Base-by-base conservation (phyloP, 1,140 invertebrate species). In the Anoplophora glabripennis region DNA sequence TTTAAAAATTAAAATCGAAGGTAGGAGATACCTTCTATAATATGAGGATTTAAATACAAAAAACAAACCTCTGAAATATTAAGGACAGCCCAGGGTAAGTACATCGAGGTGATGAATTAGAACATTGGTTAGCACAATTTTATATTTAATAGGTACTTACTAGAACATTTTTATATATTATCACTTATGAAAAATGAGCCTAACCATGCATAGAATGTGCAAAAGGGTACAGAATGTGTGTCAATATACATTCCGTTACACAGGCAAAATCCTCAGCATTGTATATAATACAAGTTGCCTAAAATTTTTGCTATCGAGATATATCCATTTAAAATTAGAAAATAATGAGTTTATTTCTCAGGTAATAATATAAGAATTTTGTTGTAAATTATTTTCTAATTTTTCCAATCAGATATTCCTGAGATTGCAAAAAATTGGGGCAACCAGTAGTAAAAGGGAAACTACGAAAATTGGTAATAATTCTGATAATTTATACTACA, bases 171-270 rank as follows among this genome's bases (percentile, higher is more conserved):
- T n/a, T n/a, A n/a, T n/a, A n/a, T n/a, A n/a, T n/a, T n/a, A n/a
- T n/a, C n/a, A n/a, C n/a, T n/a, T n/a, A n/a, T n/a, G n/a, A n/a
- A n/a, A n/a, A 45, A 35, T 58, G 54, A 57, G 42, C 66, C 66
- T 68, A 73, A 65, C 68, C 72, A 73, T 73, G 72, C 72, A 70
- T 66, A 64, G 68, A 68, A 68, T 73, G 73, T 75, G 73, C 72
- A 75, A 63, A 65, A 72, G 69, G 73, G 65, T 67, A 68, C 68
- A 71, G 68, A 69, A 69, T 73, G 70, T 73, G 72, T 68, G 68
- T 72, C 62, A 71, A 71, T 68, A 52, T 66, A 71, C 73, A 75
- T 75, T 73, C 72, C 69, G 65, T 66, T 63, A 71, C 44, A 60
- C 72, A 74, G 69, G 65, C 67, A 69, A 57, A 61, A 56, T 57